Evolutionary conservation across 2,113 vertebrate species (phyloP).

Genomic region (Bostrychus sinensis): DNA sequence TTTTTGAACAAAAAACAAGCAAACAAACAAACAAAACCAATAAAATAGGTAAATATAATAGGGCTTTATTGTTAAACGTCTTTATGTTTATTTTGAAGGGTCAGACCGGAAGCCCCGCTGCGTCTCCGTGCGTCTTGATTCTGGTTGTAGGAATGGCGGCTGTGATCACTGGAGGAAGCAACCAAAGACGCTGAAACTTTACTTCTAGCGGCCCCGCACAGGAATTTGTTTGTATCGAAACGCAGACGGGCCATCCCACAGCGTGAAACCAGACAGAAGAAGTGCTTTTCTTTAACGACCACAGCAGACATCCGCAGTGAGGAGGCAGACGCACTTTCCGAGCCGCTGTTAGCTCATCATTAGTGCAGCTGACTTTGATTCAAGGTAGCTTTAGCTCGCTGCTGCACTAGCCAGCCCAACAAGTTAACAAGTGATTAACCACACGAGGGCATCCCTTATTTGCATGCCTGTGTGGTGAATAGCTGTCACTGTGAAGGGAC

Average conservation of each 20-base stretch:
- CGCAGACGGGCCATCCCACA: slow-evolving; percentile 21
- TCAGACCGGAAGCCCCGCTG: background rate
- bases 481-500: background rate
- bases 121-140: slow-evolving; percentile 13
- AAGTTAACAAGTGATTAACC: slow-evolving; percentile 64
- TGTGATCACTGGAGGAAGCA: slow-evolving; percentile 78
- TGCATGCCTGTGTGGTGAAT: background rate
- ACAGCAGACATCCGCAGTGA: slow-evolving; percentile 23
- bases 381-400: slow-evolving; percentile 68
- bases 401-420: slow-evolving; percentile 63
- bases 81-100: slow-evolving; percentile 50
- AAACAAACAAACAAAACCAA: no score
- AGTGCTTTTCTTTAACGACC: slow-evolving; percentile 17
- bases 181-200: slow-evolving; percentile 81
- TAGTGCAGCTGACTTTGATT: slow-evolving; percentile 71
- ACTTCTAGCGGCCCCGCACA: slow-evolving; percentile 65
- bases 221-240: slow-evolving; percentile 41
- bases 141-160: slow-evolving; percentile 81
- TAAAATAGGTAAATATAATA: no score
- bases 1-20: no score
- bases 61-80: background rate
- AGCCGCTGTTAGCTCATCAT: slow-evolving; percentile 63
- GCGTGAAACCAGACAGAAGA: slow-evolving; percentile 27
- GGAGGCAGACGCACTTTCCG: slow-evolving; percentile 53
- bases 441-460: slow-evolving; percentile 19